Percentiles rank a stretch among this genome's conserved stretches.
Evolutionary conservation across 2,797 vertebrate genomes (phyloP).

Genomic region (Chloroceryle amazona): DNA sequence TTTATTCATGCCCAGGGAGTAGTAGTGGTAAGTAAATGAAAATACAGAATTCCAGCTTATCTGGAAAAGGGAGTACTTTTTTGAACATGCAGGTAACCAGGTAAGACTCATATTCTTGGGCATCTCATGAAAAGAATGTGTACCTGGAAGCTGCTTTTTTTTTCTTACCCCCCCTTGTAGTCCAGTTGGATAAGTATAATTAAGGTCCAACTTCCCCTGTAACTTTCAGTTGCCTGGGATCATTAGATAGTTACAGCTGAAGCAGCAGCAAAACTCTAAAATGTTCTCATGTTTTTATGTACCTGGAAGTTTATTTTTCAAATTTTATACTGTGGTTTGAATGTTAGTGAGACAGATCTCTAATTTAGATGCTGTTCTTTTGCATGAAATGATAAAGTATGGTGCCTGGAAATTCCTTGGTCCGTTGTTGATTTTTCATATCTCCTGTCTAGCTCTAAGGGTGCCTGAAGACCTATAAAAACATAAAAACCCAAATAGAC

Average conservation of each 20-base stretch:
- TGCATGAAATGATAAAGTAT: background rate
- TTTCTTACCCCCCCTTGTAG: background rate
- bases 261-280: background rate
- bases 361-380: background rate
- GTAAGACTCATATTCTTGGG: background rate
- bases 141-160: background rate
- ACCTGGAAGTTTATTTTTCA: background rate
- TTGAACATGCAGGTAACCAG: background rate
- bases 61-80: background rate
- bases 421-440: conserved; percentile 44
- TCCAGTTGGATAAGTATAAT: background rate
- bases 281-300: background rate
- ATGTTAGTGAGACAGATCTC: background rate
- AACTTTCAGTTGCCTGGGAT: background rate
- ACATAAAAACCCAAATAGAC: background rate
- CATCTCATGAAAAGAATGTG: background rate
- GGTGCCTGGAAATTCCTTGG: conserved; percentile 15
- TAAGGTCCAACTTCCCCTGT: background rate
- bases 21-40: background rate
- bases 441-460: conserved; percentile 17
- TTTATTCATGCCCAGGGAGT: background rate
- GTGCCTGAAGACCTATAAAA: conserved; percentile 62
- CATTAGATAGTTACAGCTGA: background rate
- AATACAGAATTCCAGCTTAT: background rate
- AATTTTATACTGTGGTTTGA: background rate